A percentile compares a stretch with the other conserved stretches of the same genome.
These are phyloP conservation scores for Raja brachyura DNA, from an alignment of 2,113 vertebrate species.

Conservation along the genomic window DNA sequence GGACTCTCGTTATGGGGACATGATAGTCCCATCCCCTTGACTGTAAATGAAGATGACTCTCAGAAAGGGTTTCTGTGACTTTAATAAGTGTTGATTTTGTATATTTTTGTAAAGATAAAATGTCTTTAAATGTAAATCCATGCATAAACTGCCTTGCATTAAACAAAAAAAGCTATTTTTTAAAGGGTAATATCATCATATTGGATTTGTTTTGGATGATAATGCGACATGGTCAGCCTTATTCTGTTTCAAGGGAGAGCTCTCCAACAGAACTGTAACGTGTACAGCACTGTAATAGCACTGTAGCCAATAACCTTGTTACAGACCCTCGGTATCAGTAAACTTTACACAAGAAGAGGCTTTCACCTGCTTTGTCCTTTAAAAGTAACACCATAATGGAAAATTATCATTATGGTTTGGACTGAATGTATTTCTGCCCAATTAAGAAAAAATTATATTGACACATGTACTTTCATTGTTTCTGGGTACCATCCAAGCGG, in stretches of 20 bases:
- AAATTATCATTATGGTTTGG: not conserved
- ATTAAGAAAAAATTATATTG: not conserved
- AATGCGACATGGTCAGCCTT: not conserved
- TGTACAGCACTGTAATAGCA: not conserved
- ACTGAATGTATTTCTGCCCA: not conserved
- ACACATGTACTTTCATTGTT: not conserved
- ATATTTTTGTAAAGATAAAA: constrained; percentile 1
- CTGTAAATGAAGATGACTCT: not conserved
- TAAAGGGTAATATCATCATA: not conserved
- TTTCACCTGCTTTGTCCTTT: not conserved
- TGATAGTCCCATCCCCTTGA: not conserved
- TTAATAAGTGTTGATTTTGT: not conserved
- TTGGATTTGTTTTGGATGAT: not conserved
- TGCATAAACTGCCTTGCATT: not conserved
- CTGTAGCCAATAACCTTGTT: not conserved
- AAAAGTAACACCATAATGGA: not conserved
- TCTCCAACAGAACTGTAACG: not conserved
- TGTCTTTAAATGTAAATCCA: not conserved
- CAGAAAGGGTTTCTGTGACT: not conserved
- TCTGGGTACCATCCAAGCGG: not conserved
- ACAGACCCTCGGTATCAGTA: not conserved
- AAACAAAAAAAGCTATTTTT: not conserved
- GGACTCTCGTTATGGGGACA: not conserved
- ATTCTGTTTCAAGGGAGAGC: not conserved
- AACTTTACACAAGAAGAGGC: not conserved